A percentile compares a stretch with the other conserved stretches of the same genome.
These are phyloP conservation scores for Drosophila atripex DNA, from an alignment of 2,888 invertebrate genomes.

Conservation along the genomic window DNA sequence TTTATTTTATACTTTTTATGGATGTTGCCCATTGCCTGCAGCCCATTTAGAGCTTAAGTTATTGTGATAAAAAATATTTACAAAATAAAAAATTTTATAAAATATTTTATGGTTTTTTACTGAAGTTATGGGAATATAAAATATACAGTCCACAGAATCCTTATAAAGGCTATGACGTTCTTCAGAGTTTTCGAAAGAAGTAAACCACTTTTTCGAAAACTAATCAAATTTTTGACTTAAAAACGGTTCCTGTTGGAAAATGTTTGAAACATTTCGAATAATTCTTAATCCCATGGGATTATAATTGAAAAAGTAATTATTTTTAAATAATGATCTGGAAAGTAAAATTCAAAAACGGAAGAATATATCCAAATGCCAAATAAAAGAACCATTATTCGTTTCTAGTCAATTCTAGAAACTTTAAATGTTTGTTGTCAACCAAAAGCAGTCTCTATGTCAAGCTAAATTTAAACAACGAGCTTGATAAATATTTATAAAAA, in stretches of 20 bases:
- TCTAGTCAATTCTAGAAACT: conserved; percentile 23
- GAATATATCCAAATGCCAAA: too few species aligned
- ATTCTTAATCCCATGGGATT: too few species aligned
- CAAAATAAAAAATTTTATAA: conserved; percentile 55
- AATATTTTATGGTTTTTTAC: background rate
- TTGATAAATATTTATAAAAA: conserved; percentile 38
- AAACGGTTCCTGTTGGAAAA: too few species aligned
- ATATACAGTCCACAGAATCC: too few species aligned
- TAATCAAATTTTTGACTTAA: too few species aligned
- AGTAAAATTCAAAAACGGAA: too few species aligned
- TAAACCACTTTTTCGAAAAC: too few species aligned
- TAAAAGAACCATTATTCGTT: background rate
- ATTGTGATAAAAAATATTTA: conserved; percentile 69
- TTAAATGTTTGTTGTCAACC: conserved; percentile 30
- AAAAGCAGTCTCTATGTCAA: background rate
- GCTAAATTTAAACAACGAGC: conserved; percentile 26
- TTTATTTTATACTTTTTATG: conserved; percentile 39
- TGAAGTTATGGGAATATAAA: background rate
- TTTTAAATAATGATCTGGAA: too few species aligned
- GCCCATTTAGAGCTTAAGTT: conserved; percentile 62
- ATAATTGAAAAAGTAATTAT: too few species aligned
- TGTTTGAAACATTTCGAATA: too few species aligned
- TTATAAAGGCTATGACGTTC: background rate
- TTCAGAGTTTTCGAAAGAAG: background rate
- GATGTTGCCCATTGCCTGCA: conserved; percentile 54